Evolutionary conservation across 2,797 vertebrate species (phyloP), one percentile per base, ranked within the genome.

Genomic region (Poecilia wingei): DNA sequence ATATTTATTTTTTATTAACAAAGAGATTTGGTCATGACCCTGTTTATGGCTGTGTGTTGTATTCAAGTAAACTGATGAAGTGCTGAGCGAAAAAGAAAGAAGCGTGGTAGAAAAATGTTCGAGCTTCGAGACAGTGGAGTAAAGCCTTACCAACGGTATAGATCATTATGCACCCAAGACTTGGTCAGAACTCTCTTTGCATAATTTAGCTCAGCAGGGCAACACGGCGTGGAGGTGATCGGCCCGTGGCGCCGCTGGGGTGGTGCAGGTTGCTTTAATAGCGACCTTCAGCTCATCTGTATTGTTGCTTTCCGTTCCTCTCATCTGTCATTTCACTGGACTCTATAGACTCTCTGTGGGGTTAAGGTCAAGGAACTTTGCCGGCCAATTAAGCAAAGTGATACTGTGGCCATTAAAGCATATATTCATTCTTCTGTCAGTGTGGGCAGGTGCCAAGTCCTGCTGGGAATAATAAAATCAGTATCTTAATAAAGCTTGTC

Each of bases 351-450:
- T n/a, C 39, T n/a, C 22, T 43, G 39, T 22, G 33, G 64, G 14
- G 64, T 20, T 41, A 22, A 22, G 64, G 64, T 41, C 64, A 66
- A 39, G 9, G 33, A 66, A 39, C 33, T 66, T 39, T 66, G 64
- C 36, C 22, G 64, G 64, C 36, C 61, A 66, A 66, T 66, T 39
- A 66, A 66, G 61, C 31, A 66, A 68, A 68, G 39, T 41, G 64
- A 68, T 68, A 43, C 64, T 68, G 20, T 41, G 39, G 36, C 41
- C 64, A 68, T 68, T 41, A 22, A 68, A 41, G 36, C 33, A 66
- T 33, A 20, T 73, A 41, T 51, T 33, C 12, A 39, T 39, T 33
- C 59, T 66, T 66, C 7, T 36, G 33, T 36, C 33, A 66, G 33
- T 16, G 55, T 59, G 55, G n/a, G 25, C 12, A 59, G 25, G 55